A percentile compares a stretch with the other conserved stretches of the same genome.
These are phyloP conservation scores for Ectemnius lituratus DNA, from an alignment of 2,888 invertebrate species.

Conservation along the genomic window DNA sequence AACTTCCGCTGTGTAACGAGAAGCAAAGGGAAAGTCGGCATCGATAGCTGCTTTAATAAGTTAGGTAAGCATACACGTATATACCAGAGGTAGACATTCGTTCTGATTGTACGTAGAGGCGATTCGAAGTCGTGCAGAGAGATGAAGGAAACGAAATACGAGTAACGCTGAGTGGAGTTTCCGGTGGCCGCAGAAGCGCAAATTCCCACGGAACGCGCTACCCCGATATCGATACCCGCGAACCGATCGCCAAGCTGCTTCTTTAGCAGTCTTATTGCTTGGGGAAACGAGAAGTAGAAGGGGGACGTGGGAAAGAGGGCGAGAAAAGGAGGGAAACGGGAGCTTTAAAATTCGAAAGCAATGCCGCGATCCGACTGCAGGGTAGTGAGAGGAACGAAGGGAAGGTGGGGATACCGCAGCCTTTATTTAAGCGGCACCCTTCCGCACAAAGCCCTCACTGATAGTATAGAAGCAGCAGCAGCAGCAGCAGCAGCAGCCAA, in stretches of 20 bases:
- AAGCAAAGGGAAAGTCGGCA: background rate
- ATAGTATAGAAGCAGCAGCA: conserved; percentile 13
- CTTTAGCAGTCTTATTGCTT: conserved; percentile 32
- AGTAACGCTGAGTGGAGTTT: background rate
- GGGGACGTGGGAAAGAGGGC: conserved; percentile 16
- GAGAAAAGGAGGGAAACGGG: conserved; percentile 19
- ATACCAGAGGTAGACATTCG: background rate
- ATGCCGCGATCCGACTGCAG: conserved; percentile 27
- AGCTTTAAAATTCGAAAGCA: conserved; percentile 47
- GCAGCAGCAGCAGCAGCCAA: background rate
- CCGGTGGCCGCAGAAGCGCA: background rate
- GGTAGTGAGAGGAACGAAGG: background rate
- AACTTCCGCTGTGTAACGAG: background rate
- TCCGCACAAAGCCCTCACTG: conserved; percentile 45
- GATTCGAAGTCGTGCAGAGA: conserved; percentile 16
- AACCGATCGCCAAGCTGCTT: conserved; percentile 13
- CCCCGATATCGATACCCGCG: conserved; percentile 27
- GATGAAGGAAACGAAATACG: conserved; percentile 25
- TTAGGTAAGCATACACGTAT: too few species aligned
- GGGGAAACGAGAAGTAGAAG: conserved; percentile 13
- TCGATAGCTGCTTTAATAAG: too few species aligned
- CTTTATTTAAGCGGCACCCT: conserved; percentile 54
- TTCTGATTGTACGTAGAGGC: conserved; percentile 29
- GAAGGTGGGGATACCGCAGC: conserved; percentile 34
- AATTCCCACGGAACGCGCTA: conserved; percentile 11